phyloP scores from a whole-genome alignment of 2,113 vertebrate genomes.

The Lamprologus tigripictilis region DNA sequence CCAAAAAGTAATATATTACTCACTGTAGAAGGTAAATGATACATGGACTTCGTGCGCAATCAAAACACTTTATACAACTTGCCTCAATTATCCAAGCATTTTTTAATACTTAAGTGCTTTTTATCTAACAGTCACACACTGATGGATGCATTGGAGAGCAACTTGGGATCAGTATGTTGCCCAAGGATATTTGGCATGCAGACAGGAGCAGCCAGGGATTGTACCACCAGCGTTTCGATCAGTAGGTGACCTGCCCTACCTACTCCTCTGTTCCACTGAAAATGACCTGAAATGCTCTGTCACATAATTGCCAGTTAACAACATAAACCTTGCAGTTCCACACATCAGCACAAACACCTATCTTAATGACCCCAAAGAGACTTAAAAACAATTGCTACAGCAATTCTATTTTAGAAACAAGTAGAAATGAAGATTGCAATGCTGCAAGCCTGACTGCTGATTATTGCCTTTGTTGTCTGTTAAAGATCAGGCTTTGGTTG shows the following conservation, averaged over 20 bases:
- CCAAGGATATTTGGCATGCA: not conserved
- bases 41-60: not conserved
- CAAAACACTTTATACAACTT: not conserved
- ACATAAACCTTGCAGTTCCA: not conserved
- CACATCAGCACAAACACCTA: not conserved
- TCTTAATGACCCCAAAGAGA: not conserved
- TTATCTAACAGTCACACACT: not conserved
- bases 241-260: not conserved
- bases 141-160: not conserved
- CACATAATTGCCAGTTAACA: not conserved
- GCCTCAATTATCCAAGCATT: not conserved
- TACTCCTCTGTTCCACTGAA: not conserved
- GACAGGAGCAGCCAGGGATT: not conserved
- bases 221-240: not conserved
- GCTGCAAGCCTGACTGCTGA: not conserved
- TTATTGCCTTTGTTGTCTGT: not conserved
- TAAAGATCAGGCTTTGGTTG: not conserved
- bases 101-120: not conserved
- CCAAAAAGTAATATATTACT: not conserved
- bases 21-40: not conserved
- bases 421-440: not conserved
- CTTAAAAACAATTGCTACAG: not conserved
- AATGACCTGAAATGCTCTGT: not conserved
- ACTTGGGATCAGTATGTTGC: not conserved
- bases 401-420: not conserved